Percentiles rank a stretch among this genome's conserved stretches.
Conservation (phyloP, 2,797 vertebrate genomes). For the Propithecus deckenii region DNA sequence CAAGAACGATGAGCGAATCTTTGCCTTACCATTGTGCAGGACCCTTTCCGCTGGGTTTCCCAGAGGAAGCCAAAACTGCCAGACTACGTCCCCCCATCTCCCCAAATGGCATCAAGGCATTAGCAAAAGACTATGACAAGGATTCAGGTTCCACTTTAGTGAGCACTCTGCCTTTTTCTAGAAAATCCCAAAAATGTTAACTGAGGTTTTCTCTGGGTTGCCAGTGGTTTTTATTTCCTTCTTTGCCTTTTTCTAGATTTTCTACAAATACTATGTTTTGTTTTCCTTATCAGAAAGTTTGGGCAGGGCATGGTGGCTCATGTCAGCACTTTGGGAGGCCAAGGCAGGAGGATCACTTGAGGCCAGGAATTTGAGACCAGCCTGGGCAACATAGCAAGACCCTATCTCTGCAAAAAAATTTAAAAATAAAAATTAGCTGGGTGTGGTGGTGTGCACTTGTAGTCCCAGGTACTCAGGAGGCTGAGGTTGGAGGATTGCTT, state of each 20-base stretch:
- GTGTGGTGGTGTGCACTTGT: background rate
- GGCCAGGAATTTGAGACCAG: background rate
- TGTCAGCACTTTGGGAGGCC: no score
- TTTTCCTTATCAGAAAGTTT: background rate
- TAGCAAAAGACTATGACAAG: background rate
- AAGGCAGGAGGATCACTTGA: background rate
- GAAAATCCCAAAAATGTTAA: background rate
- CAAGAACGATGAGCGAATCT: background rate
- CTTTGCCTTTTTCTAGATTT: background rate
- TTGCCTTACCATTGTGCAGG: background rate
- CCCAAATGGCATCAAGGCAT: background rate
- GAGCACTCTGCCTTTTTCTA: background rate
- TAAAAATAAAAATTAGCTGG: no score
- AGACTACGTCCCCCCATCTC: background rate
- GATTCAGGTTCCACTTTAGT: background rate
- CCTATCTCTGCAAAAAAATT: no score
- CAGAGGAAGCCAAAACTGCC: background rate
- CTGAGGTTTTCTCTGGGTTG: background rate
- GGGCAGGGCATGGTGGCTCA: no score
- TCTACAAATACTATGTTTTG: conserved; percentile 35
- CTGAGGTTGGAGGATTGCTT: background rate
- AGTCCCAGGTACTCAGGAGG: background rate
- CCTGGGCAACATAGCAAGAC: background rate
- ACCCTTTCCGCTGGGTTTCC: background rate
- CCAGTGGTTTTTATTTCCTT: background rate